These are phyloP conservation scores for Eumaeus atala DNA, from an alignment of 1,140 invertebrate genomes.

Conservation along the genomic window DNA sequence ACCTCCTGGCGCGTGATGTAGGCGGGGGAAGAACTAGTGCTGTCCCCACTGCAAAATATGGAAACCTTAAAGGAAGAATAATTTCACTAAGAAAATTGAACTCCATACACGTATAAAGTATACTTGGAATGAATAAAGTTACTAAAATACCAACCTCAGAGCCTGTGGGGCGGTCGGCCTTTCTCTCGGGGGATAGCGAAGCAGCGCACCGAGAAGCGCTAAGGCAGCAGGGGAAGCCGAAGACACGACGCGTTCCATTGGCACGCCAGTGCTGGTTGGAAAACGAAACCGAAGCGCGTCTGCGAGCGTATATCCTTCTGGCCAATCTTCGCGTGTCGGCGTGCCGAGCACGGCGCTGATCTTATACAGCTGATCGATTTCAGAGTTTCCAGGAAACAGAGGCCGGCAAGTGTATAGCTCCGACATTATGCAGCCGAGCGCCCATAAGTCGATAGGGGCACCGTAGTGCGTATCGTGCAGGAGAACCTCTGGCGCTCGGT, in stretches of 20 bases:
- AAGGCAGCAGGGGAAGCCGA: slow-evolving; percentile 90
- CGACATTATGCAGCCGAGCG: slow-evolving; percentile 97
- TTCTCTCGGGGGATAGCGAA: slow-evolving; percentile 94
- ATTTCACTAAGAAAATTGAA: not conserved
- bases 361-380: slow-evolving; percentile 99
- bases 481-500: slow-evolving; percentile 80
- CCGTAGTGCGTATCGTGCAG: slow-evolving; percentile 96
- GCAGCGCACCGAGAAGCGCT: slow-evolving; percentile 88
- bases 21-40: slow-evolving; percentile 46
- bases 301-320: slow-evolving; percentile 95
- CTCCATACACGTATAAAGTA: not conserved
- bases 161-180: slow-evolving; percentile 93
- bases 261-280: slow-evolving; percentile 88
- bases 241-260: slow-evolving; percentile 87
- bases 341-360: slow-evolving; percentile 97
- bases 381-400: slow-evolving; percentile 96
- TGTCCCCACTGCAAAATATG: slow-evolving; percentile 59
- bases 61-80: slow-evolving; percentile 43
- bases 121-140: not conserved
- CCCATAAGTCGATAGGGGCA: slow-evolving; percentile 99
- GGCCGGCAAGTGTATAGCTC: slow-evolving; percentile 99
- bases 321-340: slow-evolving; percentile 92
- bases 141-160: slow-evolving; percentile 76
- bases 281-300: slow-evolving; percentile 97
- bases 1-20: slow-evolving; percentile 48